Base-by-base conservation (phyloP, 2,797 vertebrate genomes). In the Psittacula echo region DNA sequence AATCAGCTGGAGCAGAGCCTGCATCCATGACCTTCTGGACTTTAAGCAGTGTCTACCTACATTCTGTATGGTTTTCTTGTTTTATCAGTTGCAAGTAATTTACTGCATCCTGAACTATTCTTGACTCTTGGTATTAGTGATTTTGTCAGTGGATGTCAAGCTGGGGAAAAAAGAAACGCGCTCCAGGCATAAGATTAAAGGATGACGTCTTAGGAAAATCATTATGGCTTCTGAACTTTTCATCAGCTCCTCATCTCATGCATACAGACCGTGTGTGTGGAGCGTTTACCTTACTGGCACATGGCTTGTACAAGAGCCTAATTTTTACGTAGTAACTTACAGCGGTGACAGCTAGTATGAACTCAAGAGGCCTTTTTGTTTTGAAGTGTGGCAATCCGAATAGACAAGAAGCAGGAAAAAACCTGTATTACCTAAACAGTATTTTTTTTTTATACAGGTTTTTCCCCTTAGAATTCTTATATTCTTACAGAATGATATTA, bases 131-230 rank as follows among this genome's bases (percentile, higher is more conserved):
- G 18, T 75, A 72, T 24, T 37, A 53, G 42, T 65, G 41, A 44
- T 77, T 88, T 72, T 91, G 44, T 72, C 81, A 70, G 56, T 41
- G 42, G 62, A 76, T 97, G 65, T 92, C 88, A 89, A 24, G 56
- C 11, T 5, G n/a, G 13, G 50, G 13, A 11, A 20, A 56, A 95
- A 93, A 93, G 41, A 94, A 74, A 83, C 32, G 45, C 2, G 82
- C 77, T 95, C 68, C 89, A 85, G 27, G 44, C 37, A 26, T 41
- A 91, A 72, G 68, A 86, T 94, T 96, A 90, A 94, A 97, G 81
- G 53, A 87, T 34, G 3, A 58, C 93, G n/a, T 95, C 61, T 88
- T 95, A 78, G 41, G 54, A 93, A 85, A 95, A 83, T 64, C 23
- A 30, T 92, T 94, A n/a, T 51, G 70, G 6, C 86, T 94, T 94